Conservation (phyloP, 2,113 vertebrate genomes). For the Campylomormyrus tamandua region DNA sequence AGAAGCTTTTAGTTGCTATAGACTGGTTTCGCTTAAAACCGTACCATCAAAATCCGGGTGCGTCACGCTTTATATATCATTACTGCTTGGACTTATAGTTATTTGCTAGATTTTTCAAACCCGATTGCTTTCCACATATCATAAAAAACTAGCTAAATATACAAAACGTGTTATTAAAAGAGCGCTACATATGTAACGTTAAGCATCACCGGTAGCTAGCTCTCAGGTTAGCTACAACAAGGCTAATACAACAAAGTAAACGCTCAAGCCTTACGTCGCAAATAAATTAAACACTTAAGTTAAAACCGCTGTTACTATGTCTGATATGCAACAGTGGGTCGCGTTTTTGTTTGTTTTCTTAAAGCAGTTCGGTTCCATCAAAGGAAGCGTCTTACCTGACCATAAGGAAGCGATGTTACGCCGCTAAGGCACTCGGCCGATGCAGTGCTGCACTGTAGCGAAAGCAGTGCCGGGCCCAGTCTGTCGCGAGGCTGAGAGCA, state of each 20-base stretch:
- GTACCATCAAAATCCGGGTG: not conserved
- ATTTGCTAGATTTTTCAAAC: not conserved
- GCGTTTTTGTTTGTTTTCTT: not conserved
- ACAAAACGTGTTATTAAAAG: not conserved
- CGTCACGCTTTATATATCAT: not conserved
- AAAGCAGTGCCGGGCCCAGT: not conserved
- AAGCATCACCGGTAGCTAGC: not conserved
- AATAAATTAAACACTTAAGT: not conserved
- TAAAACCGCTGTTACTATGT: not conserved
- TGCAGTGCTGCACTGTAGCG: not conserved
- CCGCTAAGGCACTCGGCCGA: not conserved
- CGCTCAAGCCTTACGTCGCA: not conserved
- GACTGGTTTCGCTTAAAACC: not conserved
- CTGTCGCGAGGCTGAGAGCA: not conserved
- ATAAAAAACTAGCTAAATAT: not conserved
- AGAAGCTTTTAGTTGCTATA: not conserved
- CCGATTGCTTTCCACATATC: not conserved
- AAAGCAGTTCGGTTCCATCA: not conserved
- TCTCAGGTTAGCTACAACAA: not conserved
- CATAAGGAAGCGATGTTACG: constrained; percentile 22
- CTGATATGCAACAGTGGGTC: not conserved
- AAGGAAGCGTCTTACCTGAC: constrained; percentile 2
- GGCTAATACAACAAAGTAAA: not conserved
- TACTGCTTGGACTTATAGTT: not conserved
- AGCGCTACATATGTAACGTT: not conserved